phyloP scores from a whole-genome alignment of 2,888 invertebrate genomes.

The Hypomecis punctinalis region DNA sequence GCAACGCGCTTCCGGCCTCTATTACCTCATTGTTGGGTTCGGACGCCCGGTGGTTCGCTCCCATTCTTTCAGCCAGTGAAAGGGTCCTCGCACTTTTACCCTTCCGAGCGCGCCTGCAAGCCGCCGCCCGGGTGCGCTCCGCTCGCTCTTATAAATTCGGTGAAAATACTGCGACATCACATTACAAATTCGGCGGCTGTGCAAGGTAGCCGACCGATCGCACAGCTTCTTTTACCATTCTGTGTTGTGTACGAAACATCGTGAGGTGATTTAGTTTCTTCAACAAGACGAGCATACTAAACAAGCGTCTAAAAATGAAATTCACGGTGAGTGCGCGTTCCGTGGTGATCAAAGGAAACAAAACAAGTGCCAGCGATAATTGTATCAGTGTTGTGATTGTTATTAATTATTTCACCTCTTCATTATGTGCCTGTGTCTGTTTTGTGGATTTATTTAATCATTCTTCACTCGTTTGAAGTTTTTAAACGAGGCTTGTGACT shows the following conservation, averaged over 20 bases:
- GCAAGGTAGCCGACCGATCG: conserved; percentile 72
- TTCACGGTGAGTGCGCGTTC: conserved; percentile 81
- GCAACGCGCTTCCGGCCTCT: conserved; percentile 74
- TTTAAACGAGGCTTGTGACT: conserved; percentile 15
- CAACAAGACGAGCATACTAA: conserved; percentile 66
- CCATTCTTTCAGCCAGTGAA: conserved; percentile 84
- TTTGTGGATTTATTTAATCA: conserved; percentile 11
- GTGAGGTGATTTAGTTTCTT: conserved; percentile 77
- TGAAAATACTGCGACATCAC: conserved; percentile 79
- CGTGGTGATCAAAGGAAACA: conserved; percentile 48
- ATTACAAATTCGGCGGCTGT: conserved; percentile 84
- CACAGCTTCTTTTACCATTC: conserved; percentile 58
- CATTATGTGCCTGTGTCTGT: conserved; percentile 11
- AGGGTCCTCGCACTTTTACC: conserved; percentile 83
- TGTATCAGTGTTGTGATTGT: conserved; percentile 36
- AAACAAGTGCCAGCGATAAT: conserved; percentile 43
- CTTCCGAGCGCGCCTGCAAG: conserved; percentile 64
- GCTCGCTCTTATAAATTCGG: conserved; percentile 83
- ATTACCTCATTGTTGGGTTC: conserved; percentile 80
- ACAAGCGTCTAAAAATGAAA: conserved; percentile 80
- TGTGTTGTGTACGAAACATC: conserved; percentile 64
- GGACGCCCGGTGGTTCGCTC: conserved; percentile 76
- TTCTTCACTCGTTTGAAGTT: neutral
- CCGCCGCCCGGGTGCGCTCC: conserved; percentile 68
- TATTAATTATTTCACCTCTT: conserved; percentile 9